A percentile compares a stretch with the other conserved stretches of the same genome.
Conservation (phyloP, 2,888 invertebrate species). For the Romanomermis culicivorax region DNA sequence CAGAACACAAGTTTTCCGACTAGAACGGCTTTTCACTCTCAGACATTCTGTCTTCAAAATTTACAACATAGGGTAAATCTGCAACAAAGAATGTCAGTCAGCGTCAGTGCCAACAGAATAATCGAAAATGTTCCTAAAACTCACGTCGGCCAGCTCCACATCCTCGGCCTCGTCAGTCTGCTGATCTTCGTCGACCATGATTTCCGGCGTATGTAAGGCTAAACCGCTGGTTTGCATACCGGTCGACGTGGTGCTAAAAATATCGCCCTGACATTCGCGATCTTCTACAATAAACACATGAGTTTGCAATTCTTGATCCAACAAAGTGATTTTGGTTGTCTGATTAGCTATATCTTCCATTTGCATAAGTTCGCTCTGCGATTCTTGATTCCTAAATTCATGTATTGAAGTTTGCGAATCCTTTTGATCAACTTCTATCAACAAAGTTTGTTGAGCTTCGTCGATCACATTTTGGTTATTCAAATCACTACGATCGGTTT, state of each 20-base stretch:
- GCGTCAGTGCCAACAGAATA: too few relatives aligned
- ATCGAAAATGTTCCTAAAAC: too few relatives aligned
- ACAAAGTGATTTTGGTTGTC: neutral
- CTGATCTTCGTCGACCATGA: slow-evolving; percentile 17
- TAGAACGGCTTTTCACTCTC: too few relatives aligned
- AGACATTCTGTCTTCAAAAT: too few relatives aligned
- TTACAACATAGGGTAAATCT: too few relatives aligned
- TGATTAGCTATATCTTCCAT: slow-evolving; percentile 1
- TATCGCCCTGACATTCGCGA: too few relatives aligned
- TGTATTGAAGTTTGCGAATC: neutral
- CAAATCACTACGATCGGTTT: neutral
- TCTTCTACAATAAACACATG: slow-evolving; percentile 7
- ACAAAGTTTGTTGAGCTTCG: slow-evolving; percentile 20
- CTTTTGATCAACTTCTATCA: slow-evolving; percentile 7
- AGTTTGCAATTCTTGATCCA: slow-evolving; percentile 10
- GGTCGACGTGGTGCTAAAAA: too few relatives aligned
- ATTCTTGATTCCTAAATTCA: neutral
- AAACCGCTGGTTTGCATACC: too few relatives aligned
- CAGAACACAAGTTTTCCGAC: too few relatives aligned
- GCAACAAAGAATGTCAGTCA: too few relatives aligned
- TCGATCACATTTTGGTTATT: slow-evolving; percentile 13
- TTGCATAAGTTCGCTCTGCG: neutral
- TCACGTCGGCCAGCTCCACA: too few relatives aligned
- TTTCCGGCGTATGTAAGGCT: slow-evolving; percentile 3
- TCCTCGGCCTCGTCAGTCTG: too few relatives aligned